Conservation (phyloP, 2,888 invertebrate genomes). For the Xylota sylvarum region DNA sequence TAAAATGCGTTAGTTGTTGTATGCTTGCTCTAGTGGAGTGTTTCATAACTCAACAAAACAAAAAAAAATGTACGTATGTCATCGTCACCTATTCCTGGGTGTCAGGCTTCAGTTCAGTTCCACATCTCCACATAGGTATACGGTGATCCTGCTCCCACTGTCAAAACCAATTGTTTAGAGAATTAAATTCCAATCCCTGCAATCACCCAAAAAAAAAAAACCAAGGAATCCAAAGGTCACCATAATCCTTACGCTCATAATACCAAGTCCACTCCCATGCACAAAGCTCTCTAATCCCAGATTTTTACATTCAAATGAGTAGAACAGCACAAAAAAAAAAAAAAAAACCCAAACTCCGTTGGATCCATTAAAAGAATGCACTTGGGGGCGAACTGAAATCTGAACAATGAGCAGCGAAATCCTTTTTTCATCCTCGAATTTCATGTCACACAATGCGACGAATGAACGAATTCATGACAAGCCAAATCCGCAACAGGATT, state of each 20-base stretch:
- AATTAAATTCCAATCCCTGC: constrained; percentile 1
- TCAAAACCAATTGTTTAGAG: not conserved
- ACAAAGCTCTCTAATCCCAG: constrained; percentile 13
- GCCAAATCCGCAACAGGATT: constrained; percentile 49
- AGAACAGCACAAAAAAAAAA: not conserved
- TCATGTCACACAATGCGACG: constrained; percentile 13
- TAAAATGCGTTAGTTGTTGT: no score
- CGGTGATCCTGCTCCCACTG: not conserved
- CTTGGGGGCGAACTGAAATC: not conserved
- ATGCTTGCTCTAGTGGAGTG: no score
- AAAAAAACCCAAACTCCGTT: not conserved
- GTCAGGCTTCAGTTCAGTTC: no score
- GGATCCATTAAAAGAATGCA: constrained; percentile 40
- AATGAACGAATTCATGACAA: constrained; percentile 60
- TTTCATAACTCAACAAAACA: no score
- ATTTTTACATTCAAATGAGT: constrained; percentile 8
- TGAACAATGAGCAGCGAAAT: constrained; percentile 40
- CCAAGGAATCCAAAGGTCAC: not conserved
- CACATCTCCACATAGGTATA: no score
- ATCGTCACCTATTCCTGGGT: no score
- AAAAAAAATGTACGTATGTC: no score
- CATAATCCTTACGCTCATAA: constrained; percentile 16
- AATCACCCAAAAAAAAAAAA: not conserved
- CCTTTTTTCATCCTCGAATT: constrained; percentile 26
- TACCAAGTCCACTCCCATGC: constrained; percentile 1